phyloP scores from a whole-genome alignment of 2,888 invertebrate species.

The Hydriomena furcata region DNA sequence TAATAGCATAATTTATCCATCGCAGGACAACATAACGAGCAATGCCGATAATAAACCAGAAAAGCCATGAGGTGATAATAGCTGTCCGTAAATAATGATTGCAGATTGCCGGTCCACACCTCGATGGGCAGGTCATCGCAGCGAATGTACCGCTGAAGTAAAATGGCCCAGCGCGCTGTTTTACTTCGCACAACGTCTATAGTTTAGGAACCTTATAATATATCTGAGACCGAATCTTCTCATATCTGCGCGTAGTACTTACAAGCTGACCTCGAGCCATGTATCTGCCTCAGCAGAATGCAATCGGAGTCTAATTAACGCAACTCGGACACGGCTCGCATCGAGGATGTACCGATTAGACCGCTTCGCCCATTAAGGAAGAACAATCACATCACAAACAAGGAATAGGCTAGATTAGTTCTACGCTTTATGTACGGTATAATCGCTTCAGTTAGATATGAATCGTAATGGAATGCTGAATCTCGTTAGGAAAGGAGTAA shows the following conservation, averaged over 20 bases:
- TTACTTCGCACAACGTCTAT: conserved; percentile 2
- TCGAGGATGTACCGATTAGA: conserved; percentile 78
- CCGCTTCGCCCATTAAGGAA: conserved; percentile 71
- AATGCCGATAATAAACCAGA: conserved; percentile 81
- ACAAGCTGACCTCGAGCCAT: conserved; percentile 59
- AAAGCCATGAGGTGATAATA: conserved; percentile 83
- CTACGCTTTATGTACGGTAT: conserved; percentile 33
- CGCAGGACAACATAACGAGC: conserved; percentile 82
- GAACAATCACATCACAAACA: conserved; percentile 79
- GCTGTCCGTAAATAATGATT: conserved; percentile 82
- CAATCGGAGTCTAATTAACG: conserved; percentile 77
- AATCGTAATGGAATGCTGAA: conserved; percentile 34
- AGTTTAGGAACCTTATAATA: conserved; percentile 27
- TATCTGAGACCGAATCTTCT: conserved; percentile 21
- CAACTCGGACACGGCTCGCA: conserved; percentile 61
- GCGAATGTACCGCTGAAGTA: conserved; percentile 40
- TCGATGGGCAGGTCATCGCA: conserved; percentile 58
- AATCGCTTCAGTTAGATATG: conserved; percentile 35
- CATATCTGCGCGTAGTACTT: conserved; percentile 35
- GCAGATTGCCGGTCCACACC: conserved; percentile 77
- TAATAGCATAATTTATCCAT: conserved; percentile 83
- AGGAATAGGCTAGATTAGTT: conserved; percentile 68
- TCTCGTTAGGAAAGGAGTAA: conserved; percentile 19
- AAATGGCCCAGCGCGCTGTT: no score
- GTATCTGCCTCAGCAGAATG: conserved; percentile 61